phyloP scores from a whole-genome alignment of 2,888 invertebrate species.

The Osmoderma eremita region DNA sequence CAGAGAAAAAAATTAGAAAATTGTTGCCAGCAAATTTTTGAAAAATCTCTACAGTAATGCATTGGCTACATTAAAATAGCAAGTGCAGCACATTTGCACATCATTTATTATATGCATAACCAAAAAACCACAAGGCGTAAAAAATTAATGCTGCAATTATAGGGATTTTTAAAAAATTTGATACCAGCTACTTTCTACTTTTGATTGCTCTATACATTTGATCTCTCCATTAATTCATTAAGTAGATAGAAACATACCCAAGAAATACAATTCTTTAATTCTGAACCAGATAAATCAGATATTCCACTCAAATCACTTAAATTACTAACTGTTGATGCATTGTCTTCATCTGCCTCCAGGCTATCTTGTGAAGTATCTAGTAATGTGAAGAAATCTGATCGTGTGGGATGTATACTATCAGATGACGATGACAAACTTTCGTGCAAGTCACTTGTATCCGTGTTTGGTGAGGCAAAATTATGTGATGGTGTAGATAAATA shows the following conservation, averaged over 20 bases:
- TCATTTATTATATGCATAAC: neutral
- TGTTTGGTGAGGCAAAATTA: slow-evolving; percentile 52
- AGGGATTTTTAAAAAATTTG: no score
- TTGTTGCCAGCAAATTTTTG: neutral
- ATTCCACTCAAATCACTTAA: slow-evolving; percentile 70
- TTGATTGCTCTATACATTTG: no score
- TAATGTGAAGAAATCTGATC: slow-evolving; percentile 47
- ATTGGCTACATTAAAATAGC: no score
- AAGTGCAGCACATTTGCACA: neutral
- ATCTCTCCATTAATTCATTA: no score
- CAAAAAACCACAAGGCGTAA: no score
- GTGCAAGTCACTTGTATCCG: slow-evolving; percentile 49
- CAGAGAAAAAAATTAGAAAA: no score
- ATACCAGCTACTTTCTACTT: no score
- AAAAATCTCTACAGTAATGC: no score
- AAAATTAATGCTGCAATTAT: no score
- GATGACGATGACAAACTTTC: slow-evolving; percentile 51
- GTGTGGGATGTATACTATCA: slow-evolving; percentile 52
- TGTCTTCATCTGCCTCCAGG: slow-evolving; percentile 58
- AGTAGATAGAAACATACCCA: no score
- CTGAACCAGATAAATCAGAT: slow-evolving; percentile 71
- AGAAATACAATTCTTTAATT: slow-evolving; percentile 53
- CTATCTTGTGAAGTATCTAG: slow-evolving; percentile 58
- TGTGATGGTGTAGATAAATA: slow-evolving; percentile 54
- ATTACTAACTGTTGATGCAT: slow-evolving; percentile 67